phyloP scores from a whole-genome alignment of 2,888 invertebrate genomes.

The Epirrhoe tristata region DNA sequence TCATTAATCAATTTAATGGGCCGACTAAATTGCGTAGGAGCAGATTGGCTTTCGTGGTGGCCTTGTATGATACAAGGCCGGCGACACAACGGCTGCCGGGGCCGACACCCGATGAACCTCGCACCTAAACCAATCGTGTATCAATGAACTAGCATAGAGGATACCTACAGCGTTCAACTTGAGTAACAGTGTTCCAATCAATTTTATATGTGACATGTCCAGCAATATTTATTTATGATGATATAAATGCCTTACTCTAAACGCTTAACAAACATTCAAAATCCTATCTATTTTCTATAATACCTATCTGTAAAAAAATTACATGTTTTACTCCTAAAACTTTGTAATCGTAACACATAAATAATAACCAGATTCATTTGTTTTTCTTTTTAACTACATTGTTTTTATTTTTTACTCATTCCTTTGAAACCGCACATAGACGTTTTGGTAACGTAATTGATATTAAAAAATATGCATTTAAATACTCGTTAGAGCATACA shows the following conservation, averaged over 20 bases:
- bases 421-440: background rate
- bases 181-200: background rate
- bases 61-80: constrained; percentile 71
- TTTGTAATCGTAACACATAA: background rate
- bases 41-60: constrained; percentile 60
- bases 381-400: background rate
- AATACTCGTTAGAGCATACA: constrained; percentile 1
- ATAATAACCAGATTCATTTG: background rate
- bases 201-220: too few species aligned
- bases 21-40: constrained; percentile 51
- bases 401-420: background rate
- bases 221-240: too few species aligned
- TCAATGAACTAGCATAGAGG: constrained; percentile 16
- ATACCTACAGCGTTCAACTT: background rate
- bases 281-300: background rate
- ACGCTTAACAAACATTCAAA: background rate
- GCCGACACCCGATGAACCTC: constrained; percentile 16
- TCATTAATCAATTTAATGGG: constrained; percentile 61
- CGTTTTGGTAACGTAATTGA: constrained; percentile 6
- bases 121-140: constrained; percentile 30
- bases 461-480: background rate
- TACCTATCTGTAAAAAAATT: background rate
- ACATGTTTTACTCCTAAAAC: too few species aligned
- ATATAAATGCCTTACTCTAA: background rate
- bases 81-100: constrained; percentile 40